A percentile compares a stretch with the other conserved stretches of the same genome.
Conservation (phyloP, 2,888 invertebrate genomes). For the Aelia acuminata region DNA sequence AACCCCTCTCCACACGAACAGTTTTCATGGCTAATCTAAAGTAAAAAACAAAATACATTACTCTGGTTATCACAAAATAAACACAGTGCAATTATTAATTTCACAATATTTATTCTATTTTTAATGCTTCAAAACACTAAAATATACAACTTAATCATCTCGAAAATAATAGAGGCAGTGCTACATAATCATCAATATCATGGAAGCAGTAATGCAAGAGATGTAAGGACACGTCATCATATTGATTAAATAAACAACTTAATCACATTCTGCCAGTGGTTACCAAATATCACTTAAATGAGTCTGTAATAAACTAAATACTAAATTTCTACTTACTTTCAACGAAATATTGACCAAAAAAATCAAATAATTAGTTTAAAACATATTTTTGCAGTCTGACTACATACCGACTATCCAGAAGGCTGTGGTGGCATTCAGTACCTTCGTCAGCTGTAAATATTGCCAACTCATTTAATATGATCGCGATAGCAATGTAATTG, state of each 20-base stretch:
- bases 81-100: background rate
- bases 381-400: background rate
- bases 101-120: background rate
- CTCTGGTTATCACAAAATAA: background rate
- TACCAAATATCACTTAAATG: background rate
- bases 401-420: background rate
- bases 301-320: background rate
- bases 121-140: background rate
- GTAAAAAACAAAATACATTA: background rate
- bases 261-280: conserved; percentile 22
- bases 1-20: background rate
- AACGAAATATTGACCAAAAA: background rate
- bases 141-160: background rate
- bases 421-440: background rate
- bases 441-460: background rate
- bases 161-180: conserved; percentile 8
- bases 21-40: background rate
- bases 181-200: conserved; percentile 45
- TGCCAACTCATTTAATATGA: conserved; percentile 22
- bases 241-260: conserved; percentile 36
- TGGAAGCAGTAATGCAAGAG: conserved; percentile 32
- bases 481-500: background rate
- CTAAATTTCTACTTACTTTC: background rate
- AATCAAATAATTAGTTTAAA: background rate
- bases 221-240: conserved; percentile 36